These are phyloP conservation scores for Galago senegalensis DNA, from an alignment of 2,797 vertebrate species.

Conservation along the genomic window DNA sequence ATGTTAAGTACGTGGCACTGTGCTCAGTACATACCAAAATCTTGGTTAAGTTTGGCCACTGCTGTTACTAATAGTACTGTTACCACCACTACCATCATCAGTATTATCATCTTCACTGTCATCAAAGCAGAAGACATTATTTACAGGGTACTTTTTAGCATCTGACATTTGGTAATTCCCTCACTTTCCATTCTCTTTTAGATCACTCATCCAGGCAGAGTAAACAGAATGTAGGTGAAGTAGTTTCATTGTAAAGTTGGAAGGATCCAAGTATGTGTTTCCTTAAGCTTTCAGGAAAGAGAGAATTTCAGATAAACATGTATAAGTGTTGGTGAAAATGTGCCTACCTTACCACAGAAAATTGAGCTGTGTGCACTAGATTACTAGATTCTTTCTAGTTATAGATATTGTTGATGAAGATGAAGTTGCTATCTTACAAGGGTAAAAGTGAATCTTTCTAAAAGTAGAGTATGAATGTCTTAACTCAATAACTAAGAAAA, in stretches of 20 bases:
- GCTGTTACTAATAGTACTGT: not conserved
- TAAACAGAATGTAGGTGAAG: not conserved
- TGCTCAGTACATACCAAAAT: not conserved
- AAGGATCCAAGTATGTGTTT: not conserved
- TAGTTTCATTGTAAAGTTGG: not conserved
- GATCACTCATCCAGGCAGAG: not conserved
- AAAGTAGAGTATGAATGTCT: too few relatives aligned
- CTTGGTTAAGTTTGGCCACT: not conserved
- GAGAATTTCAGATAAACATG: not conserved
- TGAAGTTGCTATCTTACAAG: too few relatives aligned
- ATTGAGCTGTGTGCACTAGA: accelerated
- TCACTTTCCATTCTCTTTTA: not conserved
- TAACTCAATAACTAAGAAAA: too few relatives aligned
- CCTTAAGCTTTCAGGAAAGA: not conserved
- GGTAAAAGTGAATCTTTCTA: too few relatives aligned
- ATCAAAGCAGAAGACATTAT: not conserved
- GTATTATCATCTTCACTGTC: not conserved
- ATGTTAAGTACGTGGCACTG: not conserved
- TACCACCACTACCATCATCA: too few relatives aligned
- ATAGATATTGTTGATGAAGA: not conserved
- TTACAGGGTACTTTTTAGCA: not conserved
- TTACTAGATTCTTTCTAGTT: not conserved
- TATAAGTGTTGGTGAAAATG: not conserved
- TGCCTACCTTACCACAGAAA: not conserved
- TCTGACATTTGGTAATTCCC: not conserved